Evolutionary conservation across 2,113 vertebrate genomes (phyloP).

Genomic region (Sturnira hondurensis): DNA sequence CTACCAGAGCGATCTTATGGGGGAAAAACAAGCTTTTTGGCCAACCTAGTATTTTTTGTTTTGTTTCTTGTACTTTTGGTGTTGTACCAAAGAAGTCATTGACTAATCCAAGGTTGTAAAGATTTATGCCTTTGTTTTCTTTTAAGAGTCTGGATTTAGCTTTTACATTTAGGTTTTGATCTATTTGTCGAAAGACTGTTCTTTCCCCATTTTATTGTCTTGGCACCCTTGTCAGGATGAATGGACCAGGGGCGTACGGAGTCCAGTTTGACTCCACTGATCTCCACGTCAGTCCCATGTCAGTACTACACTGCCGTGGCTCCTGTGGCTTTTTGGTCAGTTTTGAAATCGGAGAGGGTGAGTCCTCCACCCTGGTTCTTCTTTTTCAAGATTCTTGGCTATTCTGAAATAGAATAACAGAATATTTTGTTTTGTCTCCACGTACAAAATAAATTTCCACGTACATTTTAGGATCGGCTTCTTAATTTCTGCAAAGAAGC

Average conservation of each 20-base stretch:
- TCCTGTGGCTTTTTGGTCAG: neutral
- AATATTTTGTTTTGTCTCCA: too few species aligned
- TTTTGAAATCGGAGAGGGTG: neutral
- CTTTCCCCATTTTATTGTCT: neutral
- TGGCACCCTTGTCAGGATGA: neutral
- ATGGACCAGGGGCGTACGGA: neutral
- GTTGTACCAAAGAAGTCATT: neutral
- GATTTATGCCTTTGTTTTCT: neutral
- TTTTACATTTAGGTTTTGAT: neutral
- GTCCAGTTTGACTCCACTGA: neutral
- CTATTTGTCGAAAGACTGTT: neutral
- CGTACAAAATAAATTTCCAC: neutral
- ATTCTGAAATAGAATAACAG: too few species aligned
- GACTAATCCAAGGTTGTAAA: neutral
- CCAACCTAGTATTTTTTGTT: neutral
- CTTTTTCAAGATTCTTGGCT: neutral
- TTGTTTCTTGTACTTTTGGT: neutral
- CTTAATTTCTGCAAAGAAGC: slow-evolving; percentile 12
- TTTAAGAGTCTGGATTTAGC: neutral
- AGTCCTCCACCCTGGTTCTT: neutral
- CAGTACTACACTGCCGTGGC: neutral
- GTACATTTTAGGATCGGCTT: neutral
- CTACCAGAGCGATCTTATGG: too few species aligned
- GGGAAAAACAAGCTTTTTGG: too few species aligned
- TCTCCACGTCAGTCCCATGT: neutral